Conservation (phyloP, 2,113 vertebrate genomes). For the Oreochromis tanganicae region DNA sequence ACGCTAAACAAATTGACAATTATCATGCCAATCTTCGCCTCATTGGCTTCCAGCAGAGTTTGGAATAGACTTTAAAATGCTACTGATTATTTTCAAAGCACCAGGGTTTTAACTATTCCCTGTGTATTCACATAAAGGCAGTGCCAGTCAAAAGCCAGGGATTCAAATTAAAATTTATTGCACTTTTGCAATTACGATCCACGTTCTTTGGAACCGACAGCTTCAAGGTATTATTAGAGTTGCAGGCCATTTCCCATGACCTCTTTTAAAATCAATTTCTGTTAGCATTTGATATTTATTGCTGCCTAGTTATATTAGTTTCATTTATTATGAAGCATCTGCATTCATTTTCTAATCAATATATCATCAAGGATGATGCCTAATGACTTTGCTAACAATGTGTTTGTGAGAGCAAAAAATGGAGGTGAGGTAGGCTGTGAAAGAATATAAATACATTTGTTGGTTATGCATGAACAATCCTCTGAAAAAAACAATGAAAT, state of each 20-base stretch:
- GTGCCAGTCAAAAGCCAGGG: neutral
- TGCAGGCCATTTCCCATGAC: neutral
- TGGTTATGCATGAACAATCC: neutral
- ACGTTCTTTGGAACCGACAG: neutral
- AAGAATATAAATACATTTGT: neutral
- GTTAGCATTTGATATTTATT: slow-evolving; percentile 1
- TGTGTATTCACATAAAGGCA: neutral
- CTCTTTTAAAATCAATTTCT: slow-evolving; percentile 13
- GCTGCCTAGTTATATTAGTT: neutral
- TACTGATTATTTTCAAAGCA: slow-evolving; percentile 24
- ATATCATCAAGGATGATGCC: neutral
- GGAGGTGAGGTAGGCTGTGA: neutral
- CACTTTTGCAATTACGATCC: neutral
- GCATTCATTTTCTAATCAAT: neutral
- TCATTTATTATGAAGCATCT: neutral
- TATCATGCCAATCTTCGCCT: slow-evolving; percentile 23
- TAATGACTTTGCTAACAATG: neutral
- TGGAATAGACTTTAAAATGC: slow-evolving; percentile 40
- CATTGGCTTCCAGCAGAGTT: slow-evolving; percentile 31
- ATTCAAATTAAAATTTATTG: slow-evolving; percentile 7
- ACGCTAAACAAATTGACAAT: slow-evolving; percentile 31
- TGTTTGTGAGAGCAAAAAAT: neutral
- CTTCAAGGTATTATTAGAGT: neutral
- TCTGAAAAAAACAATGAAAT: neutral
- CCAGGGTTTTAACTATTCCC: neutral